Evolutionary conservation across 1,140 invertebrate genomes (phyloP), one percentile per base, ranked within the genome.

Genomic region (Sitodiplosis mosellana): DNA sequence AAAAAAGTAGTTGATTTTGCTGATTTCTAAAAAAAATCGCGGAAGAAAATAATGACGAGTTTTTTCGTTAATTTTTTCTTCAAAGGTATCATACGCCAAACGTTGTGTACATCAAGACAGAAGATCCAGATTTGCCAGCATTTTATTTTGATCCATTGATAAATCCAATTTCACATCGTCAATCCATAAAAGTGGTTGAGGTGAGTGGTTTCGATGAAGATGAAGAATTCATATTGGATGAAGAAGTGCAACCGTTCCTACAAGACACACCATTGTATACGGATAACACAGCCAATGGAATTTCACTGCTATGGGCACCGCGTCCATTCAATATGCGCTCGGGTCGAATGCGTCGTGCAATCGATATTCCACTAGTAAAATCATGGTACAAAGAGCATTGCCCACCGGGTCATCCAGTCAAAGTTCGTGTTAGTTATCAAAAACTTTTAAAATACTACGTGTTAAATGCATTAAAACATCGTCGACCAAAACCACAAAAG

Each of bases 91-190:
- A 99, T 65, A 86, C 90, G 6, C 94, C 95, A 38, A 98, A 96
- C 69, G 93, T 99, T 15, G 92, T 99, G 1, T 99, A 92, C 60
- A 99, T 99, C 55, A 99, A 99, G 75, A 99, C 95, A 2, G 96
- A 99, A 72, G 96, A 99, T 79, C 94, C 95, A n/a, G 96, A 99
- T 71, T 72, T 99, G 47, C 96, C 96, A 18, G 96, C 95, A 0
- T 99, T 99, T 66, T 99, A 99, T 66, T 99, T 98, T 72, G 96
- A 99, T 75, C 96, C 96, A 0, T 70, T 99, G 5, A 99, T 99
- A 51, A 99, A 99, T 71, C 94, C 96, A 4, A 99, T 99, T 55
- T 93, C 94, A 10, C 91, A 97, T 67, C 74, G 92, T 55, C 87
- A 93, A 69, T 78, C 87, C 1, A 75, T 87, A 2, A 93, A 83